Evolutionary conservation across 2,888 invertebrate species (phyloP), one percentile per base, ranked within the genome.

Genomic region (Mylabris sibirica): DNA sequence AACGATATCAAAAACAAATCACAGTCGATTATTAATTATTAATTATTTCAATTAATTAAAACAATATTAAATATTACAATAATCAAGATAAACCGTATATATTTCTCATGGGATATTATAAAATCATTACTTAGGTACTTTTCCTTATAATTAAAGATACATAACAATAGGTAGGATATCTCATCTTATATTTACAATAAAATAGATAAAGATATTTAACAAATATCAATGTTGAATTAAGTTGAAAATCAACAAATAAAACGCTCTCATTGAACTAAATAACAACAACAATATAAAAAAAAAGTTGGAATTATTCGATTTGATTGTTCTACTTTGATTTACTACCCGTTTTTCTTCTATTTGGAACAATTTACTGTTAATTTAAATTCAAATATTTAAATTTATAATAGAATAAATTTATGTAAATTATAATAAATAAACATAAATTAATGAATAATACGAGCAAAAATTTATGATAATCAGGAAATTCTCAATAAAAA

Each of bases 321-420:
- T 4, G 17, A 44, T 44, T 44, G 44, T 44, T 44, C n/a, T 44
- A 44, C n/a, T 44, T 53, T 53, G 20, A 53, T 53, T 22, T 22
- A 22, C 8, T 53, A 22, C 2, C 44, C n/a, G 12, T 44, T 8
- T 3, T 14, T 41, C 12, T 41, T 41, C 12, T 41, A n/a, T 44
- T 44, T 5, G n/a, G 8, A 49, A 17, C 4, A 22, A 49, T 49
- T 20, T 11, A 49, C 11, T 49, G 3, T 22, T 11, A 49, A 49
- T 49, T 49, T 20, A 20, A 9, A 22, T 22, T 49, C 49, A 49
- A 49, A 49, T 49, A 44, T 49, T 49, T 49, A 49, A 22, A 49
- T 49, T 30, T 49, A 44, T 44, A 6, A 6, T 44, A 17, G 17
- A 44, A 17, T 44, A 44, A 44, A 44, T 44, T 44, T 38, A 14